Evolutionary conservation across 1,140 invertebrate species (phyloP), one percentile per base, ranked within the genome.

Genomic region (Stegodyphus dumicola): DNA sequence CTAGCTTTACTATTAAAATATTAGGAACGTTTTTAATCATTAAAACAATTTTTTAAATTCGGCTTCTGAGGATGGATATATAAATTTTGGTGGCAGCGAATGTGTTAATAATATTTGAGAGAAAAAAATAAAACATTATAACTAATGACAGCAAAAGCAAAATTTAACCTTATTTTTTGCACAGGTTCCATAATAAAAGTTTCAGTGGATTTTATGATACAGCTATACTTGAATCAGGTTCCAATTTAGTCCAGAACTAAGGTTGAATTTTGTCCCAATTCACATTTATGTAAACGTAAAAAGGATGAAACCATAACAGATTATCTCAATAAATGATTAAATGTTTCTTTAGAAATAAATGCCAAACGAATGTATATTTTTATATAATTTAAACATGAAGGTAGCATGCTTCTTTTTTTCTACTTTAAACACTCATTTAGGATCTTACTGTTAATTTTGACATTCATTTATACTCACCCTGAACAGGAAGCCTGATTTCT

Each of bases 401-500:
- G 33, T 33, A 3, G 6, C 11, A 71, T 49, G 10, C 51, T 11
- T 11, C 56, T 11, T 60, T 60, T 60, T 15, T 11, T 11, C 15
- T 60, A 60, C 15, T 15, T 11, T 15, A 60, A 60, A 2, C 0
- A 60, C 15, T 2, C 9, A 60, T 15, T 60, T 9, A 11, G 5
- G 56, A 11, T 60, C 9, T 11, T 60, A 60, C 5, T 60, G 15
- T 11, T 11, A 71, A 71, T 18, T 49, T 13, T 7, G 7, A 51
- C 51, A 71, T 33, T 33, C 33, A 18, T 71, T 49, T 71, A 51
- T 17, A 53, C 80, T 92, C 93, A 89, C 95, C 94, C 89, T 95
- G 93, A 52, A 93, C 92, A 0, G 97, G 97, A 89, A 98, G 92
- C 89, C 95, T 95, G 0, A 96, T 93, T 74, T 93, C 93, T 88